Base-by-base conservation (phyloP, 2,888 invertebrate genomes). In the Ptilodon capucinus region DNA sequence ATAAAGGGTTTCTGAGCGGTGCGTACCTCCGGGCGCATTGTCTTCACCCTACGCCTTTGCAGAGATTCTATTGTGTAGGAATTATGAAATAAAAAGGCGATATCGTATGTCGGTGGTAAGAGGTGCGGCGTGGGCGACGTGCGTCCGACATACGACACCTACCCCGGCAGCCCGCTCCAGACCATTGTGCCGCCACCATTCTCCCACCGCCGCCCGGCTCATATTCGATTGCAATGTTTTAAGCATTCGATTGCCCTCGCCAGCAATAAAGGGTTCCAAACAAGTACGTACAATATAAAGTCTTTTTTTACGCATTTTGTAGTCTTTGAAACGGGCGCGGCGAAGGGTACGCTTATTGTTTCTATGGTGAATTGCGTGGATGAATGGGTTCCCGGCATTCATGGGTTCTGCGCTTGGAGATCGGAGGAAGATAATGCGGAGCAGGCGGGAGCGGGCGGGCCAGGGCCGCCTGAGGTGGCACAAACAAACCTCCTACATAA, bases 21-120 rank as follows among this genome's bases (percentile, higher is more conserved):
- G 81, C 74, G 60, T 83, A 88, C 89, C 91, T 89, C 90, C 90
- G 91, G 91, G 90, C 82, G 87, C 74, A 91, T 91, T 91, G 90
- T 91, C 86, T 89, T 86, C 86, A 76, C 90, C 90, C 89, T 87
- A 84, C 77, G 87, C 84, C 82, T 86, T 86, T 81, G 77, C 81
- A 76, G 80, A 69, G 77, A 74, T 78, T 79, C 74, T 70, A 82
- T 89, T 90, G 87, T 91, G 72, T 79, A 80, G 84, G 71, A 87
- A 90, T 91, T 91, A 89, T 86, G 76, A 86, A 89, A 86, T 88
- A 87, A 89, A 88, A 87, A 88, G 84, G 81, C 76, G 87, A 82
- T 89, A 89, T 90, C 90, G 84, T 83, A 84, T 91, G 88, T 84
- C 90, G 84, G 74, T 62, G 72, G 74, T 63, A 73, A 67, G 78